Evolutionary conservation across 92 coral and sea anemone species (phyloP).

Genomic region (Actinernus sp.): DNA sequence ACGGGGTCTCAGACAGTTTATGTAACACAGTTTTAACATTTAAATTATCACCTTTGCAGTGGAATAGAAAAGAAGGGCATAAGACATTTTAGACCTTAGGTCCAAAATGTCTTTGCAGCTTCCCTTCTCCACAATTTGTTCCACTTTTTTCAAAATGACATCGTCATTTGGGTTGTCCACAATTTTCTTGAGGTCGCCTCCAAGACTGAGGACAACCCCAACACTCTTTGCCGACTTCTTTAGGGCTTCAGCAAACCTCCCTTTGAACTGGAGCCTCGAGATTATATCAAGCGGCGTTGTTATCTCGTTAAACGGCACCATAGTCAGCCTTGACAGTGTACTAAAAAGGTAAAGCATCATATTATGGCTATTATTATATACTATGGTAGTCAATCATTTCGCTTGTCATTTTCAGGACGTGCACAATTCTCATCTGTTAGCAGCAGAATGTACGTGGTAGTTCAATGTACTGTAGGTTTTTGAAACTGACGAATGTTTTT

Average conservation of each 20-base stretch:
- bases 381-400: no score
- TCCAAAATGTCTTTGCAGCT: constrained; percentile 6
- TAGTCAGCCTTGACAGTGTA: constrained; percentile 17
- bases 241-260: constrained; percentile 4
- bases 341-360: no score
- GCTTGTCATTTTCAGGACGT: no score
- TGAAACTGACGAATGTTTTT: no score
- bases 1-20: no score
- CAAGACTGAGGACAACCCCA: not conserved
- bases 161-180: not conserved
- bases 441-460: no score
- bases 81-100: no score
- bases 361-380: no score
- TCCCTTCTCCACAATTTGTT: constrained; percentile 14
- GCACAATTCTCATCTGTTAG: no score
- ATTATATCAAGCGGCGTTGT: constrained; percentile 4
- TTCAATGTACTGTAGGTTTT: no score
- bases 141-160: constrained; percentile 5
- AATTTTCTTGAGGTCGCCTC: constrained; percentile 2
- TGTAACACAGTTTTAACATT: no score
- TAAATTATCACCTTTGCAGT: constrained; percentile 33
- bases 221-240: constrained; percentile 5
- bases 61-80: constrained; percentile 25
- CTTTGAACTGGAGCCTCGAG: constrained; percentile 1
- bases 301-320: constrained; percentile 13